Conservation (phyloP, 2,113 vertebrate genomes). For the Tangachromis dhanisi region DNA sequence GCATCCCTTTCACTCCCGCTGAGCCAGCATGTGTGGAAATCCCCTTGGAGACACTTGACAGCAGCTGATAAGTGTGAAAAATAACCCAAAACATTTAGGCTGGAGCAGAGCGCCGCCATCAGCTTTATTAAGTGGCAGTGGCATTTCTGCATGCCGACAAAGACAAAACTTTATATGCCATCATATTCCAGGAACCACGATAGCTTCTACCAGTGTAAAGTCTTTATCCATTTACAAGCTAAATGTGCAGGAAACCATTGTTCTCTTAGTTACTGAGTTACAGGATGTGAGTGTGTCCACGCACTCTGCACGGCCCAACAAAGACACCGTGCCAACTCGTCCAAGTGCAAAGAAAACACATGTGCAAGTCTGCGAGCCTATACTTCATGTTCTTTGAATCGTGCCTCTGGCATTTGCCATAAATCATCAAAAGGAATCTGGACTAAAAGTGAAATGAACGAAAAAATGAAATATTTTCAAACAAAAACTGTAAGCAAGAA, state of each 20-base stretch:
- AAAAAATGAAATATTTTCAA: not conserved
- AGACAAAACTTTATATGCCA: not conserved
- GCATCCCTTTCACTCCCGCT: not conserved
- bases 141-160: not conserved
- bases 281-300: not conserved
- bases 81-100: not conserved
- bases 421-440: not conserved
- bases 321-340: not conserved
- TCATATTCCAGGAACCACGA: not conserved
- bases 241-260: not conserved
- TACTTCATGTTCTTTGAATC: not conserved
- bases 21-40: conserved; percentile 36
- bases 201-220: not conserved
- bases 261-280: not conserved
- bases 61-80: not conserved
- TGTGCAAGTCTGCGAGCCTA: not conserved
- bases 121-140: not conserved
- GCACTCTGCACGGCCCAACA: not conserved
- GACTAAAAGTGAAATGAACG: accelerated
- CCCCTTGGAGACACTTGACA: conserved; percentile 11
- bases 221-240: not conserved
- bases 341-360: not conserved
- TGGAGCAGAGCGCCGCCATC: not conserved
- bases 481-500: not conserved
- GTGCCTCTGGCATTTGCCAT: not conserved